Evolutionary conservation across 2,113 vertebrate species (phyloP), one percentile per base, ranked within the genome.

Genomic region (Montifringilla adamsi): DNA sequence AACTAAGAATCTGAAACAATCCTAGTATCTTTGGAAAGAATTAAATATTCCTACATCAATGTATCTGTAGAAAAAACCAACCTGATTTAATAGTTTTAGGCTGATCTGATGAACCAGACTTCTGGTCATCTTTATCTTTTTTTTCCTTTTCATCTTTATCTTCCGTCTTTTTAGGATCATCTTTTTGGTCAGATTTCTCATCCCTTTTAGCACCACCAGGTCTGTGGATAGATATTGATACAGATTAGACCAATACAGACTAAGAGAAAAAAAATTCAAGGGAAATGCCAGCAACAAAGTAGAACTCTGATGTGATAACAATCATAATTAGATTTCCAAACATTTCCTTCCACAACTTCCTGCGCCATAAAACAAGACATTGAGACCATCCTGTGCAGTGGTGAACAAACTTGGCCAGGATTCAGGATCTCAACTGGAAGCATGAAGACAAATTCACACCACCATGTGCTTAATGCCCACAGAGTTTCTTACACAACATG

Each of bases 141-240:
- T 96, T 98, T 96, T 99, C 99, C 11, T 98, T 98, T 59, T 97
- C 96, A 55, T 96, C 97, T 76, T 94, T 97, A 14, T 98, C 98
- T 76, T 98, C 98, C 41, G 90, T 55, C 91, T 97, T 98, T 92
- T 97, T 98, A 37, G 92, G 7, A 44, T 99, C 99, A 7, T 98
- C 98, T 92, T 97, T 98, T 21, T 97, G 98, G 56, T 99, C 99
- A 7, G 96, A 58, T 90, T 98, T 99, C 35, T 99, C 99, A 26
- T 98, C 98, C 33, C 98, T 99, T 89, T 97, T 98, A 84, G 91
- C 35, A 70, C 95, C 95, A 6, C 96, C 49, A 76, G 97, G 93
- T 66, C 98, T 98, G 59, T 3, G 84, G 77, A 90, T 3, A 96
- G 41, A 85, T 43, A 66, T 28, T 37, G 52, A 59, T 47, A 92